phyloP scores from a whole-genome alignment of 1,140 invertebrate genomes.

The Wasmannia auropunctata region DNA sequence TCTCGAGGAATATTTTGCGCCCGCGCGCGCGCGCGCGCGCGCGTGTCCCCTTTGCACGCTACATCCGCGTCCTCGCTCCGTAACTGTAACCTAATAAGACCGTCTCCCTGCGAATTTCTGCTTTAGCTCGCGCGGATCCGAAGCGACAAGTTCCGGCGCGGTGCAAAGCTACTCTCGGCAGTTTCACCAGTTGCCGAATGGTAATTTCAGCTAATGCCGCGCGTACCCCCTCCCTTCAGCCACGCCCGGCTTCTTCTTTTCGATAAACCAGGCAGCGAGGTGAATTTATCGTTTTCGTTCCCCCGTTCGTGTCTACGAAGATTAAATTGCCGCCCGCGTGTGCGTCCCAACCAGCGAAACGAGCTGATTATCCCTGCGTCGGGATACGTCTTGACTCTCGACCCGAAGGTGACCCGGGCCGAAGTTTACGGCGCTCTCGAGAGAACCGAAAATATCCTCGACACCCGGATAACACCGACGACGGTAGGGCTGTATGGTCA shows the following conservation, averaged over 20 bases:
- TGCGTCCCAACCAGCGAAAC: background rate
- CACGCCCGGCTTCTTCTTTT: conserved; percentile 72
- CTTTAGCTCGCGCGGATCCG: conserved; percentile 47
- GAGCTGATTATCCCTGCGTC: background rate
- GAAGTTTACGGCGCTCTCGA: conserved; percentile 51
- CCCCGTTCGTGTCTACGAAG: conserved; percentile 53
- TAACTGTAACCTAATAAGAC: conserved; percentile 82
- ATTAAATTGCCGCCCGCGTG: conserved; percentile 68
- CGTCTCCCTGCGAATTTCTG: conserved; percentile 38
- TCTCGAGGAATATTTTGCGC: conserved; percentile 80
- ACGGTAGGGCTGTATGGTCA: conserved; percentile 56
- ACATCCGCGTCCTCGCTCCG: conserved; percentile 60
- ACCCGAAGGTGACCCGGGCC: conserved; percentile 17
- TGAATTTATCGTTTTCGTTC: conserved; percentile 69
- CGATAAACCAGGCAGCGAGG: conserved; percentile 48
- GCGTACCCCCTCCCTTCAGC: background rate
- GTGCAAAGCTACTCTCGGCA: conserved; percentile 25
- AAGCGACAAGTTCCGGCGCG: conserved; percentile 62
- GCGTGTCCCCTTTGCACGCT: conserved; percentile 60
- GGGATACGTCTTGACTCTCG: conserved; percentile 37
- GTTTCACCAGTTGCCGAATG: conserved; percentile 75
- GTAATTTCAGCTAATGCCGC: conserved; percentile 80
- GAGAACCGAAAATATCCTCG: conserved; percentile 68
- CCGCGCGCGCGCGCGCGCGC: too few species aligned
- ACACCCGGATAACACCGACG: conserved; percentile 66